Evolutionary conservation across 2,797 vertebrate genomes (phyloP).

Genomic region (Helicolenus hilgendorfi): DNA sequence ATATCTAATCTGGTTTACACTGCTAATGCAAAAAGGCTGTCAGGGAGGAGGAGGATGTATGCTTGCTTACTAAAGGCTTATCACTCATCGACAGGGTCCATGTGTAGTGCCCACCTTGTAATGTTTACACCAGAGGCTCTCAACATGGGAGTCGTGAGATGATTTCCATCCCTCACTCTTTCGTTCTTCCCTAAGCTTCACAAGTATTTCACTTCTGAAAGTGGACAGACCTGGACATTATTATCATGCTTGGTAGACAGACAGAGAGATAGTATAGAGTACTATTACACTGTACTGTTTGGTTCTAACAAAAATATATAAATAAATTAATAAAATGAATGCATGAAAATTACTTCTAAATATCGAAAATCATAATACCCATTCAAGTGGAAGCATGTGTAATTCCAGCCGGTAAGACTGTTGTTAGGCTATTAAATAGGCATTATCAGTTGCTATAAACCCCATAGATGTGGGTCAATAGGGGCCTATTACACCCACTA

Average conservation of each 20-base stretch:
- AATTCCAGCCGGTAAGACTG: too few relatives aligned
- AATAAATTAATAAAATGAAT: not conserved
- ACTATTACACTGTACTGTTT: not conserved
- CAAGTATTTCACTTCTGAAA: not conserved
- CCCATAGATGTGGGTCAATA: too few relatives aligned
- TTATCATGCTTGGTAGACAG: not conserved
- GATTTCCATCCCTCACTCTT: not conserved
- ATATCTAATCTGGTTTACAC: constrained; percentile 52
- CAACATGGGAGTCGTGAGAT: not conserved
- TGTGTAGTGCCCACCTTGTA: not conserved
- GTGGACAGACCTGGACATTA: not conserved
- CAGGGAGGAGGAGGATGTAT: constrained; percentile 32
- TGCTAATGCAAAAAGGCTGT: constrained; percentile 33
- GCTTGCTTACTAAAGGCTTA: constrained; percentile 6
- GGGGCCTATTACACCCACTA: too few relatives aligned
- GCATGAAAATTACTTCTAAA: not conserved
- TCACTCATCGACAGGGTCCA: not conserved
- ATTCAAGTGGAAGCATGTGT: not conserved
- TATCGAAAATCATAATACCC: not conserved
- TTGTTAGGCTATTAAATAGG: too few relatives aligned
- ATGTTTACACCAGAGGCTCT: constrained; percentile 17
- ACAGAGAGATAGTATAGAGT: not conserved
- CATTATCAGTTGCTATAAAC: too few relatives aligned
- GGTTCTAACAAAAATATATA: not conserved
- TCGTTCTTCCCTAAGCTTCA: not conserved